A percentile compares a stretch with the other conserved stretches of the same genome.
Conservation (phyloP, 2,888 invertebrate genomes). For the Sesia bembeciformis region DNA sequence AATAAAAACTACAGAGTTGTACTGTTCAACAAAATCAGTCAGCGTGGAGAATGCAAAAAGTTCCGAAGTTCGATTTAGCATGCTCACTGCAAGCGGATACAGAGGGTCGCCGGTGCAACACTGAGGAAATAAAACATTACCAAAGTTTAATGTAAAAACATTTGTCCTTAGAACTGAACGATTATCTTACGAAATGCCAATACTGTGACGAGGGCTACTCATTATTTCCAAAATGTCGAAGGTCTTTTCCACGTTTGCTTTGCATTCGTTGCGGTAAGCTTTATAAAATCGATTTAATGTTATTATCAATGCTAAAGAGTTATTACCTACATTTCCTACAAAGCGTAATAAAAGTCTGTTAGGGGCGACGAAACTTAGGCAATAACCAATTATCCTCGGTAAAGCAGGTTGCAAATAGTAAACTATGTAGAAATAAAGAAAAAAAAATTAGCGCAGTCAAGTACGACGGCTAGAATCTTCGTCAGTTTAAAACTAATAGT, state of each 20-base stretch:
- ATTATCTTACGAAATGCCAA: background rate
- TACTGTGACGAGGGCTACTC: background rate
- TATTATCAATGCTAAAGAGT: background rate
- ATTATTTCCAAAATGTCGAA: too few species aligned
- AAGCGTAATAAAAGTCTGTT: background rate
- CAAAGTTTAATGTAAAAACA: background rate
- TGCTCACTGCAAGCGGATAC: constrained; percentile 16
- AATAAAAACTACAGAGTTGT: constrained; percentile 9
- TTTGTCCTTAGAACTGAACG: background rate
- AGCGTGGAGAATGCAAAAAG: constrained; percentile 46
- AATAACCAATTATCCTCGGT: constrained; percentile 5
- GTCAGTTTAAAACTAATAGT: too few species aligned
- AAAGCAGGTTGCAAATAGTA: constrained; percentile 1
- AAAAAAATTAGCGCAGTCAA: background rate
- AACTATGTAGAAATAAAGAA: background rate
- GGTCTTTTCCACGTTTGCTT: too few species aligned
- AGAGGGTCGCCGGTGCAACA: constrained; percentile 13
- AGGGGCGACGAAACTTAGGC: background rate
- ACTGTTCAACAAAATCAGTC: constrained; percentile 29
- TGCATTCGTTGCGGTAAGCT: background rate
- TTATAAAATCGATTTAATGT: background rate
- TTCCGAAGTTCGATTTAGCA: constrained; percentile 26
- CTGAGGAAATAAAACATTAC: constrained; percentile 15
- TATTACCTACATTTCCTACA: background rate
- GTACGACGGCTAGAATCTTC: too few species aligned